Conservation (phyloP, 2,113 vertebrate species). For the Notarius lentiginosus region DNA sequence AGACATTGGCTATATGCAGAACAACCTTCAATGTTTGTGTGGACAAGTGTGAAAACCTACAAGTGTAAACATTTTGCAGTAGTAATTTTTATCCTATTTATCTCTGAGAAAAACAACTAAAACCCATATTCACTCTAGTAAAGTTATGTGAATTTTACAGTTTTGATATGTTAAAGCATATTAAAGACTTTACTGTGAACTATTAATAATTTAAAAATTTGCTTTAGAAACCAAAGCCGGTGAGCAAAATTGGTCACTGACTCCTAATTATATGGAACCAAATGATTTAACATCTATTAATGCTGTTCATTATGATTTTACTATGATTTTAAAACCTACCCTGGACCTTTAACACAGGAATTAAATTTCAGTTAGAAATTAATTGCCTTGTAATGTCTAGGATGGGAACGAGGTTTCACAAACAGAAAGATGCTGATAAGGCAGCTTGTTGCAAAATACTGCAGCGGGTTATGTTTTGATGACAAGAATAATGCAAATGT, state of each 20-base stretch:
- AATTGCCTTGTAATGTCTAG: slow-evolving; percentile 60
- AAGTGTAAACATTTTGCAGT: not conserved
- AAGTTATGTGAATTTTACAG: not conserved
- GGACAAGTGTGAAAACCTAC: not conserved
- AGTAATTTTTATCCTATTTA: not conserved
- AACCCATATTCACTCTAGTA: not conserved
- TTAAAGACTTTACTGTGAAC: not conserved
- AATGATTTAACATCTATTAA: not conserved
- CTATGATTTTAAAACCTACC: not conserved
- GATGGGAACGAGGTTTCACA: slow-evolving; percentile 53
- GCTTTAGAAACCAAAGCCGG: not conserved
- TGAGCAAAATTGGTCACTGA: not conserved
- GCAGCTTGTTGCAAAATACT: slow-evolving; percentile 53
- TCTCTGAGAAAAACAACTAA: not conserved
- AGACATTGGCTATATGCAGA: not conserved
- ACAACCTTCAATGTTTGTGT: not conserved
- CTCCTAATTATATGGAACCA: not conserved
- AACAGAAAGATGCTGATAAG: slow-evolving; percentile 63
- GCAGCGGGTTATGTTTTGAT: slow-evolving; percentile 65
- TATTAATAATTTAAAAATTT: not conserved
- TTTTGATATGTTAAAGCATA: not conserved
- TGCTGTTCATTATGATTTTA: not conserved
- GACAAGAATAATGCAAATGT: slow-evolving; percentile 72
- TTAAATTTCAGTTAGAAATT: slow-evolving; percentile 49
- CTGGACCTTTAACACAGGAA: slow-evolving; percentile 3